These are phyloP conservation scores for Cremastinae sp. DNA, from an alignment of 2,888 invertebrate species.

Conservation along the genomic window DNA sequence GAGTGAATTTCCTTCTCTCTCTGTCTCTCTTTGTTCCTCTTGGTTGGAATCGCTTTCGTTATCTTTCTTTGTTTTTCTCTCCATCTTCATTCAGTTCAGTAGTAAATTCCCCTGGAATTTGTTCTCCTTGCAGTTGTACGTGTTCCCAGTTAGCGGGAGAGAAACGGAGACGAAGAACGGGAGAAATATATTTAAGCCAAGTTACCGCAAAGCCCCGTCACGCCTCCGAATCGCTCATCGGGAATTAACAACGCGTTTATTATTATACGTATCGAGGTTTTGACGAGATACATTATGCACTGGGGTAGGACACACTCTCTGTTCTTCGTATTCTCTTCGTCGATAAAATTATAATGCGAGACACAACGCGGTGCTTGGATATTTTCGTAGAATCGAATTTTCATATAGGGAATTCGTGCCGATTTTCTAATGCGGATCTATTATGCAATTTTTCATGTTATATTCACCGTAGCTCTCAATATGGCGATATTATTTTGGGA, in stretches of 20 bases:
- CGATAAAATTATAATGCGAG: constrained; percentile 36
- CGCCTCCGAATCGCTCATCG: constrained; percentile 48
- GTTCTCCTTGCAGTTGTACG: constrained; percentile 8
- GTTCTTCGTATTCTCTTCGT: constrained; percentile 1
- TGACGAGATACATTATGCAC: constrained; percentile 30
- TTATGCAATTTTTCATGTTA: background rate
- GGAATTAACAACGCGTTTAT: constrained; percentile 56
- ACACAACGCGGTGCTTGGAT: background rate
- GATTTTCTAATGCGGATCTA: background rate
- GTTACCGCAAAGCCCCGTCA: background rate
- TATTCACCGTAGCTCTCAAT: too few relatives aligned
- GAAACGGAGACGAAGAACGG: background rate
- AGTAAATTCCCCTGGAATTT: constrained; percentile 46
- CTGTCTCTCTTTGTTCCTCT: background rate
- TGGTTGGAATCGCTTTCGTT: too few relatives aligned
- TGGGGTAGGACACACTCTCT: background rate
- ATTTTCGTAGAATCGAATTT: constrained; percentile 4
- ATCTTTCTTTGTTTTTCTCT: constrained; percentile 5
- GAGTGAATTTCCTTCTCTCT: constrained; percentile 62
- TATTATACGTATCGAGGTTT: constrained; percentile 43
- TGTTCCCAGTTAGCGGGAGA: constrained; percentile 18
- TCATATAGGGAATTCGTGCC: background rate
- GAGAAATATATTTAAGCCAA: constrained; percentile 14
- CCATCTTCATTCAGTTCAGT: constrained; percentile 24
- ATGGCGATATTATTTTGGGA: too few relatives aligned